Conservation (phyloP, 2,888 invertebrate species). For the Aphrophora alni region DNA sequence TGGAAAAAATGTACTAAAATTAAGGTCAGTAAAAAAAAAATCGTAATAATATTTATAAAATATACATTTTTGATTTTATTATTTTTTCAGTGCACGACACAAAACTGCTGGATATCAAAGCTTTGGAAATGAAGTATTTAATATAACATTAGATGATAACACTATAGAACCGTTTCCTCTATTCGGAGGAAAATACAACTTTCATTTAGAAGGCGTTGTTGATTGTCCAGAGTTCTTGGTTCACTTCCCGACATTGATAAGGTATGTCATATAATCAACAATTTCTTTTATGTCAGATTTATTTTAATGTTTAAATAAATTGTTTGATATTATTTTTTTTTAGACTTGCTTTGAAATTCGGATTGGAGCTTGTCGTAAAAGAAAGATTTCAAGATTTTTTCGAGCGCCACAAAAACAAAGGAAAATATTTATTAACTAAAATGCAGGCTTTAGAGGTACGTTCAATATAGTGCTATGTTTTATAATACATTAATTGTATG, state of each 20-base stretch:
- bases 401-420: slow-evolving; percentile 65
- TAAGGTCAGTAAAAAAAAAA: no score
- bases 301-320: neutral
- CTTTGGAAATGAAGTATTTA: slow-evolving; percentile 83
- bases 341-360: slow-evolving; percentile 61
- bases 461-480: no score
- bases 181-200: slow-evolving; percentile 96
- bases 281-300: neutral
- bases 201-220: slow-evolving; percentile 94
- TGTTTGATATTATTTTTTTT: slow-evolving; percentile 38
- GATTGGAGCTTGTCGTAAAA: slow-evolving; percentile 59
- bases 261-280: slow-evolving; percentile 32
- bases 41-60: neutral
- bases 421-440: slow-evolving; percentile 68
- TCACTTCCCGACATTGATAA: slow-evolving; percentile 84
- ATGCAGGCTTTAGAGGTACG: slow-evolving; percentile 78
- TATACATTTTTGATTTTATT: neutral
- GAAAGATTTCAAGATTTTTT: slow-evolving; percentile 80
- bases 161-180: slow-evolving; percentile 68
- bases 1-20: no score
- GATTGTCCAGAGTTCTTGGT: slow-evolving; percentile 99
- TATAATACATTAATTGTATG: no score
- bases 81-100: slow-evolving; percentile 61
- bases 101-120: slow-evolving; percentile 63
- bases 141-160: slow-evolving; percentile 64